Percentiles rank a stretch among this genome's conserved stretches.
These are phyloP conservation scores for Colletes latitarsis DNA, from an alignment of 1,140 invertebrate genomes.

Conservation along the genomic window DNA sequence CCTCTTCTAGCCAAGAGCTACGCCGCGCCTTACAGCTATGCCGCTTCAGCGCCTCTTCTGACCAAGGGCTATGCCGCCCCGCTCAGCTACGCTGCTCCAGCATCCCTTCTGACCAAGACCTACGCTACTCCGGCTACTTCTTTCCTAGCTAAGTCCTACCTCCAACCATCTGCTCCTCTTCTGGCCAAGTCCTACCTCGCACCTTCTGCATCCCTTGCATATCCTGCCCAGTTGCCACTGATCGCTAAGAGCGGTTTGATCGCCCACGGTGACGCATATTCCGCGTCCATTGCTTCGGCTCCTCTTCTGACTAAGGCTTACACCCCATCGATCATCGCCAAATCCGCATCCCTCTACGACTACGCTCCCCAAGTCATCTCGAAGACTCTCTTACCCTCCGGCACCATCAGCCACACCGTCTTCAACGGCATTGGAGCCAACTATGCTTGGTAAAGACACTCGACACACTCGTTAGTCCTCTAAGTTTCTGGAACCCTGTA, in stretches of 20 bases:
- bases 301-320: constrained; percentile 54
- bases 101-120: neutral
- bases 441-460: constrained; percentile 77
- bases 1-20: constrained; percentile 35
- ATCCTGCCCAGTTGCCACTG: neutral
- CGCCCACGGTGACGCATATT: constrained; percentile 51
- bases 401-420: constrained; percentile 70
- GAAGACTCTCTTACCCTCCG: constrained; percentile 40
- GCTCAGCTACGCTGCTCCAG: constrained; percentile 28
- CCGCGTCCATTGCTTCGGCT: constrained; percentile 61
- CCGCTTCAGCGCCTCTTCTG: constrained; percentile 14
- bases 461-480: neutral
- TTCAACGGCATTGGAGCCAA: constrained; percentile 79
- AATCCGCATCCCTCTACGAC: constrained; percentile 28
- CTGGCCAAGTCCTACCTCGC: constrained; percentile 63
- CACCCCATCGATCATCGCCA: constrained; percentile 53
- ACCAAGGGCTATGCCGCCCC: constrained; percentile 47
- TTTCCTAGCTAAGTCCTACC: constrained; percentile 4
- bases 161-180: constrained; percentile 50
- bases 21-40: constrained; percentile 43
- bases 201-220: constrained; percentile 26
- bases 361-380: constrained; percentile 54
- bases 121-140: constrained; percentile 26
- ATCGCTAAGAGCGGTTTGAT: constrained; percentile 21
- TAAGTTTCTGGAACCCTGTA: neutral